phyloP scores from a whole-genome alignment of 1,140 invertebrate species.

The Gerris buenoi region DNA sequence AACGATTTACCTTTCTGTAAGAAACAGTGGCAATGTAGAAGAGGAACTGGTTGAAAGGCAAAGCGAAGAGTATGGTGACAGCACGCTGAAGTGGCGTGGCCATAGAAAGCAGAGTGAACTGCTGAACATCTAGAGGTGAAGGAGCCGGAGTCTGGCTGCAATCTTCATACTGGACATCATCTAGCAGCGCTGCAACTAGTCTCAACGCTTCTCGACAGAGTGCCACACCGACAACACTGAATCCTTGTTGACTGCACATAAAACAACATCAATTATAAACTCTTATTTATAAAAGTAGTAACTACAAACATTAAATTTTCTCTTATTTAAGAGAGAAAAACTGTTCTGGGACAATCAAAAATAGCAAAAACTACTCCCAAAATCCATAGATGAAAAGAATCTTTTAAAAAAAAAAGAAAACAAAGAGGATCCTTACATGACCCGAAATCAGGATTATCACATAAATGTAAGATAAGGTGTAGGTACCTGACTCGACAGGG shows the following conservation, averaged over 20 bases:
- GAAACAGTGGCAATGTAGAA: conserved; percentile 75
- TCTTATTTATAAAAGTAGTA: background rate
- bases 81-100: conserved; percentile 50
- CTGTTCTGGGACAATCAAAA: no score
- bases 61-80: conserved; percentile 43
- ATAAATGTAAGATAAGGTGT: no score
- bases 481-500: no score
- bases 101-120: conserved; percentile 41
- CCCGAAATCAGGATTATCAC: no score
- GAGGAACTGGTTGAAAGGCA: conserved; percentile 56
- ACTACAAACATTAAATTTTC: background rate
- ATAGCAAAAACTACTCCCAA: no score
- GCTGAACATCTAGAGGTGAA: conserved; percentile 25
- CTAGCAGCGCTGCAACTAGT: conserved; percentile 45
- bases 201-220: conserved; percentile 56
- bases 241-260: conserved; percentile 48
- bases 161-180: conserved; percentile 46
- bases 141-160: conserved; percentile 15
- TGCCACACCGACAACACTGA: conserved; percentile 65
- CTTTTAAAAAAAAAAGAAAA: no score
- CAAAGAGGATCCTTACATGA: no score
- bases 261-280: no score
- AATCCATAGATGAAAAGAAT: no score
- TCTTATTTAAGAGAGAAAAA: no score
- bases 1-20: conserved; percentile 54